A percentile compares a stretch with the other conserved stretches of the same genome.
phyloP scores from a whole-genome alignment of 1,140 invertebrate genomes.

The Drosophila sproati region DNA sequence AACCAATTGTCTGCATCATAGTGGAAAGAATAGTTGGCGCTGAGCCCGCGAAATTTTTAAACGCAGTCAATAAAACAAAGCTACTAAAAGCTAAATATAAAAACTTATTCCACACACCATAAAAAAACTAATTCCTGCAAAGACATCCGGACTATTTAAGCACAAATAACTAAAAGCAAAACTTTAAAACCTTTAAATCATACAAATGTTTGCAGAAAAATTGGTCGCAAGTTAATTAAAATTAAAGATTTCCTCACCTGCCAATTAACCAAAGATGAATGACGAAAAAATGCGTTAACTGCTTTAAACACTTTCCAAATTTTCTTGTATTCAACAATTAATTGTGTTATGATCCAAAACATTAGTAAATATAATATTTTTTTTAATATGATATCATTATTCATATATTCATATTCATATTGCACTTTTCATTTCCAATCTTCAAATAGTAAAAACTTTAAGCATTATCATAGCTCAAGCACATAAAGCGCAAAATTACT shows the following conservation, averaged over 20 bases:
- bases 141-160: not conserved
- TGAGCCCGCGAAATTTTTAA: constrained; percentile 15
- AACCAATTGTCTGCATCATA: constrained; percentile 33
- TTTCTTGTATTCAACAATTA: not conserved
- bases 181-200: too few relatives aligned
- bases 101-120: not conserved
- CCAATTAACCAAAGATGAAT: too few relatives aligned
- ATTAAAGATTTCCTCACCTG: too few relatives aligned
- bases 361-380: not conserved
- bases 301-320: too few relatives aligned
- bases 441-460: constrained; percentile 4
- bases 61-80: not conserved
- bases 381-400: not conserved
- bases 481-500: constrained; percentile 8
- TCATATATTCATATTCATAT: too few relatives aligned
- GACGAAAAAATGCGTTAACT: too few relatives aligned
- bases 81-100: not conserved
- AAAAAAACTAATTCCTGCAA: not conserved
- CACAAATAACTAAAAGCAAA: too few relatives aligned
- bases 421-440: not conserved
- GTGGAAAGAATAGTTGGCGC: constrained; percentile 38
- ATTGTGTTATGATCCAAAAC: not conserved
- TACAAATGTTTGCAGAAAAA: too few relatives aligned
- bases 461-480: not conserved
- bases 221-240: too few relatives aligned